A percentile compares a stretch with the other conserved stretches of the same genome.
These are phyloP conservation scores for Noctua janthe DNA, from an alignment of 2,888 invertebrate genomes.

Conservation along the genomic window DNA sequence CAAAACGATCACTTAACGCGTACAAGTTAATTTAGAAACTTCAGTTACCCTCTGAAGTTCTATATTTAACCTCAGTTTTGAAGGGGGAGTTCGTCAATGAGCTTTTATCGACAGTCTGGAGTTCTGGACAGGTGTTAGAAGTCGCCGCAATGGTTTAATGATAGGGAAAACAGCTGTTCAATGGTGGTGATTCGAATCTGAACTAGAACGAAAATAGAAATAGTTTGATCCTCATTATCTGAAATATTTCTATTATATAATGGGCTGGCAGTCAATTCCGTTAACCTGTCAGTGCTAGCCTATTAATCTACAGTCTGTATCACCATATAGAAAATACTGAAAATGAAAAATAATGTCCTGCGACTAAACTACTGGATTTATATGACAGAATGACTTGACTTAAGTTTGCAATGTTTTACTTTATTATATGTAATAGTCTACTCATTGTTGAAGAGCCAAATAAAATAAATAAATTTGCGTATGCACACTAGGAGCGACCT, in stretches of 20 bases:
- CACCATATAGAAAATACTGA: no score
- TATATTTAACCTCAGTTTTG: conserved; percentile 25
- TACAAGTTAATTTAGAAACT: conserved; percentile 47
- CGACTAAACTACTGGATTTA: no score
- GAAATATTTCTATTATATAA: not conserved
- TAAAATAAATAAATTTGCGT: no score
- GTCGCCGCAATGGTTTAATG: conserved; percentile 23
- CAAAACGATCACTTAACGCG: conserved; percentile 44
- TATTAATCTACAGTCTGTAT: no score
- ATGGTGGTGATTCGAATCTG: not conserved
- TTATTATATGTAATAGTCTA: no score
- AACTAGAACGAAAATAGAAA: not conserved
- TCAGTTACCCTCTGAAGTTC: conserved; percentile 25
- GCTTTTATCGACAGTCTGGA: conserved; percentile 20
- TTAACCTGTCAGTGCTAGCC: no score
- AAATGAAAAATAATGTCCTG: no score
- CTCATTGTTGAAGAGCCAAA: no score
- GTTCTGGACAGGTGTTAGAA: conserved; percentile 33
- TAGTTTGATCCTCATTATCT: not conserved
- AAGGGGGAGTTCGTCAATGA: conserved; percentile 19
- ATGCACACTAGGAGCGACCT: no score
- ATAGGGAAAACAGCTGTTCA: not conserved
- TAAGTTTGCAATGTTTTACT: no score
- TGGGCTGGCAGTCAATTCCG: not conserved
- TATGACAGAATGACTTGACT: no score